phyloP scores from a whole-genome alignment of 2,113 vertebrate species.

The Thryonomys swinderianus region DNA sequence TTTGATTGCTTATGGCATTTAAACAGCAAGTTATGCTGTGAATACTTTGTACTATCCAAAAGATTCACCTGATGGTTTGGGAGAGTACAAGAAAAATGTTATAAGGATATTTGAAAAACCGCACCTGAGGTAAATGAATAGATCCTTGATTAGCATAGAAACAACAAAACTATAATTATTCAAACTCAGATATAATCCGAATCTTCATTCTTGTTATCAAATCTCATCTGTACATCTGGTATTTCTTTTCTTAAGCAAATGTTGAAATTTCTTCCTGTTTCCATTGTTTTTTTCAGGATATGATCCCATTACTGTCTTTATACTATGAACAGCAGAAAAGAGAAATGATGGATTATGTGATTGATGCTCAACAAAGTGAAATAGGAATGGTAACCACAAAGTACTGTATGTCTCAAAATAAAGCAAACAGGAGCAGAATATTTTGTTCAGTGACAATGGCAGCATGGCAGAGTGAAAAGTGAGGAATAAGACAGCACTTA shows the following conservation, averaged over 20 bases:
- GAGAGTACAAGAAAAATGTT: neutral
- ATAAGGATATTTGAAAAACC: neutral
- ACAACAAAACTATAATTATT: neutral
- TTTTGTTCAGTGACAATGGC: neutral
- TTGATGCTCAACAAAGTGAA: neutral
- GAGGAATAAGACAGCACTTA: neutral
- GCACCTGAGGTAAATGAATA: neutral
- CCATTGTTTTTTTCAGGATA: neutral
- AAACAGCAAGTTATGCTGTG: neutral
- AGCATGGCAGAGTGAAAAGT: neutral
- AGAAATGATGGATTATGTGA: neutral
- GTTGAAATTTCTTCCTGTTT: neutral
- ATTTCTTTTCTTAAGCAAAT: neutral
- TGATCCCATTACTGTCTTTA: neutral
- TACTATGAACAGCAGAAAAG: neutral
- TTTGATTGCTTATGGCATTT: neutral
- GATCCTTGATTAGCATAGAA: neutral
- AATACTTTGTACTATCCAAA: neutral
- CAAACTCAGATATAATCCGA: neutral
- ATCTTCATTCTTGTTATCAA: neutral
- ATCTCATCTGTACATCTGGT: neutral
- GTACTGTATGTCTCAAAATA: neutral
- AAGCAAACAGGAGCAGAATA: neutral
- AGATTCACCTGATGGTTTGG: neutral
- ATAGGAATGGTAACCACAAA: neutral